Evolutionary conservation across 1,140 invertebrate genomes (phyloP), one percentile per base, ranked within the genome.

Genomic region (Linepithema humile): DNA sequence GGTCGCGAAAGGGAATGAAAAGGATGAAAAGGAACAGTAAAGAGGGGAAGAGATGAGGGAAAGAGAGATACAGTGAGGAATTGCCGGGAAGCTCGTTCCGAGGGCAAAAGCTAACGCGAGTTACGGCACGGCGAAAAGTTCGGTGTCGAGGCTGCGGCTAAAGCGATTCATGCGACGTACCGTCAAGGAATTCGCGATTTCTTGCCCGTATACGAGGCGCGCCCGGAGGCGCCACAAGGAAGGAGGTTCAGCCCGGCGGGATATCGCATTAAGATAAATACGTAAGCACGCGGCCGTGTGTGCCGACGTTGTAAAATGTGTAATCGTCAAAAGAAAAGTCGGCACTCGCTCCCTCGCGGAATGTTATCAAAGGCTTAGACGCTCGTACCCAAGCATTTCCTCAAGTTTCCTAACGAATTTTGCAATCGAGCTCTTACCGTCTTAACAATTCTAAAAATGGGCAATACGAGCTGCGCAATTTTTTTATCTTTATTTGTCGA

Each of bases 211-310:
- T 64, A 53, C 48, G 65, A 59, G 43, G 48, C 55, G 35, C 83
- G 59, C 84, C 40, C 43, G 32, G 15, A 55, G 40, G 82, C 45
- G 43, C 55, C 67, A 70, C 64, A 70, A 80, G 75, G 35, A 26
- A 72, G 67, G 70, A 70, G 75, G 62, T 78, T 67, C 74, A 53
- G 32, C 43, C 32, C 29, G 20, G 35, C 23, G 62, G 40, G 53
- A 82, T 84, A 84, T 84, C 83, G 70, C 83, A 67, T 89, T 88
- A 82, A 64, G 77, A 88, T 84, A 89, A 89, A 88, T 88, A 88
- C 85, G 75, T 83, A 82, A 85, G 65, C 50, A 65, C 73, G 73
- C 72, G 70, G 65, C 32, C 59, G 70, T 57, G 26, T 75, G 15
- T 55, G 75, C 62, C 64, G 75, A 69, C 75, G 64, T 69, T 80